A percentile compares a stretch with the other conserved stretches of the same genome.
These are phyloP conservation scores for Idaea straminata DNA, from an alignment of 2,888 invertebrate species.

Conservation along the genomic window DNA sequence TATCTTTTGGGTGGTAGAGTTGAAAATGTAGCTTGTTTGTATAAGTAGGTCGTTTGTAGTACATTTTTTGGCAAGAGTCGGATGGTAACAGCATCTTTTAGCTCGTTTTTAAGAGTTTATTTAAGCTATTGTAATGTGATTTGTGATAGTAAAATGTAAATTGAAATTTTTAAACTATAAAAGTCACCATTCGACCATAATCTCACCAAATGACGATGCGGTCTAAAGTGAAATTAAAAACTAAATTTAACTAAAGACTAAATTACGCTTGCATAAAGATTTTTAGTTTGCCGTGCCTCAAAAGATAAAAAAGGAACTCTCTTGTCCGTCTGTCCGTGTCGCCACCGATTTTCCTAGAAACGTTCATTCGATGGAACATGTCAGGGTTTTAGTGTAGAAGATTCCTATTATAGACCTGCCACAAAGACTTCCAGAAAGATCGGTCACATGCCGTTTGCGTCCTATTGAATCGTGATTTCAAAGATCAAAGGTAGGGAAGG, in stretches of 20 bases:
- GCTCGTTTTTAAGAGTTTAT: not conserved
- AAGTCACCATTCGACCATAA: not conserved
- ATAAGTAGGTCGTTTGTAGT: conserved; percentile 8
- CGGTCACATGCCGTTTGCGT: not conserved
- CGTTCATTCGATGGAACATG: not conserved
- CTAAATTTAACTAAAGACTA: not conserved
- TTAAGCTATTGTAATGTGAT: not conserved
- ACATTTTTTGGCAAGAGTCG: conserved; percentile 10
- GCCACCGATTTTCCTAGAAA: not conserved
- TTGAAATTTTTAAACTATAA: not conserved
- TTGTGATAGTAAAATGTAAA: not conserved
- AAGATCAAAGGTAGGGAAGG: no score
- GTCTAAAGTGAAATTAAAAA: not conserved
- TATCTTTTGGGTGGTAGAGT: not conserved
- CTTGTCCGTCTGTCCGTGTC: no score
- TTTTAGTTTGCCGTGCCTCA: not conserved
- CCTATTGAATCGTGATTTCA: no score
- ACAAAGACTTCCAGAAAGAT: no score
- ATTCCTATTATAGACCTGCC: not conserved
- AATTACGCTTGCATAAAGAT: not conserved
- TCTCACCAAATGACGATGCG: no score
- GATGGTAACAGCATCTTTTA: not conserved
- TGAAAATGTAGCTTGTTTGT: conserved; percentile 1
- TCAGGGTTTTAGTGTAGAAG: not conserved
- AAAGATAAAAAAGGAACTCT: not conserved